Evolutionary conservation across 2,113 vertebrate species (phyloP).

Genomic region (Perca fluviatilis): DNA sequence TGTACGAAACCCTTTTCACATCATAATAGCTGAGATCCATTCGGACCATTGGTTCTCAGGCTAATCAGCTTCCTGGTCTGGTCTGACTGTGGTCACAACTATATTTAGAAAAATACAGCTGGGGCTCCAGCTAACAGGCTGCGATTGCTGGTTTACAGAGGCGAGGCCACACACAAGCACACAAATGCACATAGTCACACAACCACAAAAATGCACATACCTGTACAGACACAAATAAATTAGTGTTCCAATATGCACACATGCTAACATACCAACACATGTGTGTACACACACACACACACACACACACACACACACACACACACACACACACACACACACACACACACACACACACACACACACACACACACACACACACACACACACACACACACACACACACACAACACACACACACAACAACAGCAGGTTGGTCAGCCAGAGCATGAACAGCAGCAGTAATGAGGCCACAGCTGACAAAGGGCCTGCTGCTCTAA

Average conservation of each 20-base stretch:
- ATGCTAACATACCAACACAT: conserved; percentile 17
- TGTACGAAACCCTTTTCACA: conserved; percentile 17
- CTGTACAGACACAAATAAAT: conserved; percentile 25
- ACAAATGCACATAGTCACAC: background rate
- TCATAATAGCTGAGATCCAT: conserved; percentile 49
- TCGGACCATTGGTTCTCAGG: conserved; percentile 45
- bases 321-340: conserved; percentile 42
- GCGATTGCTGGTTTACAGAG: conserved; percentile 30
- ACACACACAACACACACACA: conserved; percentile 33
- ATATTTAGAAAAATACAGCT: conserved; percentile 63
- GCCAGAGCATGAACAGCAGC: conserved; percentile 42
- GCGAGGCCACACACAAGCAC: conserved; percentile 39
- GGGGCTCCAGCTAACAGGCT: conserved; percentile 26
- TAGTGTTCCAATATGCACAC: conserved; percentile 14
- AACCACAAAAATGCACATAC: conserved; percentile 32
- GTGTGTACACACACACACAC: conserved; percentile 7
- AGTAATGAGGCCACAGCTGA: conserved; percentile 57
- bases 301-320: conserved; percentile 5
- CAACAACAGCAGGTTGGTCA: conserved; percentile 40
- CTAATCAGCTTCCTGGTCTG: conserved; percentile 53
- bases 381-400: conserved; percentile 16
- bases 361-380: conserved; percentile 14
- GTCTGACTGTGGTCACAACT: conserved; percentile 43
- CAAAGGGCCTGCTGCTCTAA: conserved; percentile 51
- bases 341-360: conserved; percentile 24